Evolutionary conservation across 2,797 vertebrate species (phyloP).

Genomic region (Oceanodroma leucorhoa): DNA sequence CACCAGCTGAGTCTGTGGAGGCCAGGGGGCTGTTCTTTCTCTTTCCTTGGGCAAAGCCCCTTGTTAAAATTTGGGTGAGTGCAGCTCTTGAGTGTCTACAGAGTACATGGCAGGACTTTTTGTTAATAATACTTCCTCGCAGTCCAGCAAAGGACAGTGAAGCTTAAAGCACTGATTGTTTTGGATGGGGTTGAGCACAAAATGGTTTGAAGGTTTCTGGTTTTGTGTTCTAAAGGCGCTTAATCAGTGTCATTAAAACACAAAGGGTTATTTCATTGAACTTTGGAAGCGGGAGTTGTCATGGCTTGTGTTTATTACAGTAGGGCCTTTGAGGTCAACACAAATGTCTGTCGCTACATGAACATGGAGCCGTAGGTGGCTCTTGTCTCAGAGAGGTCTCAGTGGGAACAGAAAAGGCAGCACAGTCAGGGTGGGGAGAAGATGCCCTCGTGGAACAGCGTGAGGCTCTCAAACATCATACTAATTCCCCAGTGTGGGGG

Average conservation of each 20-base stretch:
- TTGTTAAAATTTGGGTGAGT: background rate
- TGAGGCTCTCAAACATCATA: background rate
- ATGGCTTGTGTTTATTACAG: background rate
- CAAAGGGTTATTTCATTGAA: background rate
- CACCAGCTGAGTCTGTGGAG: background rate
- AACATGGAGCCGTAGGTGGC: accelerated
- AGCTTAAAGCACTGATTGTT: background rate
- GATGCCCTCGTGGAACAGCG: accelerated
- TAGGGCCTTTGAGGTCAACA: background rate
- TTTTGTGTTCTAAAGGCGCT: background rate
- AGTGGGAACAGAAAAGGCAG: background rate
- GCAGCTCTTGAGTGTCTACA: background rate
- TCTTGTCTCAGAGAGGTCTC: background rate
- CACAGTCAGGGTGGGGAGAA: background rate
- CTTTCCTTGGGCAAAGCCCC: background rate
- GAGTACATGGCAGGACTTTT: background rate
- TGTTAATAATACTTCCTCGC: background rate
- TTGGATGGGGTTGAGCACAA: background rate
- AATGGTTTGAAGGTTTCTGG: background rate
- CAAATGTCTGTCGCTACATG: accelerated
- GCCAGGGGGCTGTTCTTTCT: background rate
- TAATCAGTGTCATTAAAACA: background rate
- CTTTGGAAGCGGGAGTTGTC: background rate
- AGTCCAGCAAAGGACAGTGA: background rate
- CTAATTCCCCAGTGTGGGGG: background rate